phyloP scores from a whole-genome alignment of 2,888 invertebrate genomes.

The Amorpha juglandis region DNA sequence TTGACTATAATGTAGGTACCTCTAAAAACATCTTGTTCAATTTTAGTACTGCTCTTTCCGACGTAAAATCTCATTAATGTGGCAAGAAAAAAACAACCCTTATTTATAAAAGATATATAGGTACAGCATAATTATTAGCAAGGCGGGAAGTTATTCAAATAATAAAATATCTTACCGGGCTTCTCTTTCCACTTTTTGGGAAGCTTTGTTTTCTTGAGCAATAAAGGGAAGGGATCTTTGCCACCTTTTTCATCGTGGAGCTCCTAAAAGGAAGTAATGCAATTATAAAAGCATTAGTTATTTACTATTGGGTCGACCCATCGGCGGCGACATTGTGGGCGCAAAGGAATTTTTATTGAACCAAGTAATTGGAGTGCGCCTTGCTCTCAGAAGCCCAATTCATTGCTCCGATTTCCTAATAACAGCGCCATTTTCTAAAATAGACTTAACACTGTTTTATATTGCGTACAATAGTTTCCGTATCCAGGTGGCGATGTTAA shows the following conservation, averaged over 20 bases:
- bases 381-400: slow-evolving; percentile 49
- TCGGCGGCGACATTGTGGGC: slow-evolving; percentile 33
- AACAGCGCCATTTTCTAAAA: slow-evolving; percentile 46
- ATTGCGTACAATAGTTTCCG: background rate
- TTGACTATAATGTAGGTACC: too few species aligned
- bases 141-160: background rate
- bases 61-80: too few species aligned
- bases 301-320: slow-evolving; percentile 31
- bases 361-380: slow-evolving; percentile 52
- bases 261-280: slow-evolving; percentile 72
- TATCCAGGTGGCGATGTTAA: background rate
- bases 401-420: slow-evolving; percentile 61
- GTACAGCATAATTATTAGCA: background rate
- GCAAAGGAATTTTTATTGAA: slow-evolving; percentile 50
- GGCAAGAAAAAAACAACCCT: too few species aligned
- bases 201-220: slow-evolving; percentile 90
- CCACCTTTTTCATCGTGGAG: slow-evolving; percentile 89
- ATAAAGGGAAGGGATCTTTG: slow-evolving; percentile 89
- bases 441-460: slow-evolving; percentile 36
- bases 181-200: slow-evolving; percentile 88
- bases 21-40: too few species aligned
- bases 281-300: slow-evolving; percentile 37
- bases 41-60: too few species aligned
- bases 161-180: slow-evolving; percentile 65
- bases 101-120: too few species aligned